Conservation (phyloP, 2,888 invertebrate genomes). For the Octodonta nipae region DNA sequence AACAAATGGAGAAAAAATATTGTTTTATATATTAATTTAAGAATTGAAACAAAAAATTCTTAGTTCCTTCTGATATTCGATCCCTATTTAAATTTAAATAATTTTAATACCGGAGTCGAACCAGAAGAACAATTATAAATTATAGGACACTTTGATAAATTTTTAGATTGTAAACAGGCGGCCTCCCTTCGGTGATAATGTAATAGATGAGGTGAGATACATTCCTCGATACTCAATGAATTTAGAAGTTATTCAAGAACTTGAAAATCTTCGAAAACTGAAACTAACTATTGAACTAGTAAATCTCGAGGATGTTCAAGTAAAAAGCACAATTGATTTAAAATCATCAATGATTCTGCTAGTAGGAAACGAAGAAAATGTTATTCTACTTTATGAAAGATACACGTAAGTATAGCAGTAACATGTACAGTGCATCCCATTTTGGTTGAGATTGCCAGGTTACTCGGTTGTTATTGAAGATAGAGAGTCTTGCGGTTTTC, state of each 20-base stretch:
- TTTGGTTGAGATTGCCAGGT: too few relatives aligned
- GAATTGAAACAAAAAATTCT: neutral
- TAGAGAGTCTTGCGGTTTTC: too few relatives aligned
- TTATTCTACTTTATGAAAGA: slow-evolving; percentile 42
- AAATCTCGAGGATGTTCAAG: slow-evolving; percentile 37
- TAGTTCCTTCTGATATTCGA: neutral
- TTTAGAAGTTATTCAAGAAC: too few relatives aligned
- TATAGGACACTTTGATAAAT: slow-evolving; percentile 1
- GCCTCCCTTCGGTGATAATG: slow-evolving; percentile 56
- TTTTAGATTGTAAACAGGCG: slow-evolving; percentile 56
- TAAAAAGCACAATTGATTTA: slow-evolving; percentile 39
- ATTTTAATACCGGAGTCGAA: neutral
- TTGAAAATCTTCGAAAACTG: slow-evolving; percentile 7
- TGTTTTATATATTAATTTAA: neutral
- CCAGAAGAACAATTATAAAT: neutral
- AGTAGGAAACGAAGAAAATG: slow-evolving; percentile 52
- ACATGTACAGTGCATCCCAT: too few relatives aligned
- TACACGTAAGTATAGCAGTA: slow-evolving; percentile 38
- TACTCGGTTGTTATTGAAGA: too few relatives aligned
- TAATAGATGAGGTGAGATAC: slow-evolving; percentile 47
- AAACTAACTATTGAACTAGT: slow-evolving; percentile 23
- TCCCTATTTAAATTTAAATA: too few relatives aligned
- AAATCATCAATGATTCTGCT: slow-evolving; percentile 45
- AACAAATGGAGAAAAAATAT: too few relatives aligned
- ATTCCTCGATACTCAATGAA: slow-evolving; percentile 50